phyloP scores from a whole-genome alignment of 1,140 invertebrate genomes.

The Hesperophylax magnus region DNA sequence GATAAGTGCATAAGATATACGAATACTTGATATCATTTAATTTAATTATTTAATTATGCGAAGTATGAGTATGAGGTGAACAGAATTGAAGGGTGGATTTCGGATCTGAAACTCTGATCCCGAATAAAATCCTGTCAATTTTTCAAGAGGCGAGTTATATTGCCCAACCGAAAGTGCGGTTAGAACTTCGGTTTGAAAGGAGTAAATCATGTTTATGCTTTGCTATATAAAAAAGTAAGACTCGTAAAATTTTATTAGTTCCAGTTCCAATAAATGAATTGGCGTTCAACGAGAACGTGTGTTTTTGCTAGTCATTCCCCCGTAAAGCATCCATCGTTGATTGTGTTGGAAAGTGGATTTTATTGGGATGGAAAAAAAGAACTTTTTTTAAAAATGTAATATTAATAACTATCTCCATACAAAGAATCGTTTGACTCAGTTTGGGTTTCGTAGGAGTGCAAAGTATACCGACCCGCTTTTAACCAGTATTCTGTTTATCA shows the following conservation, averaged over 20 bases:
- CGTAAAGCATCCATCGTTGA: too few relatives aligned
- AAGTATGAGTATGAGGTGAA: too few relatives aligned
- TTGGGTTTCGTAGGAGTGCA: not conserved
- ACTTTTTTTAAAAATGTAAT: too few relatives aligned
- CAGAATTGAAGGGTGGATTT: too few relatives aligned
- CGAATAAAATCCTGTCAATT: constrained; percentile 1
- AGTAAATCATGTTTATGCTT: constrained; percentile 10
- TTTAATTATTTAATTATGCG: too few relatives aligned
- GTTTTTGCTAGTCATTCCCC: too few relatives aligned
- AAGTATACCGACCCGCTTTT: not conserved
- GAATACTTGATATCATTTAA: too few relatives aligned
- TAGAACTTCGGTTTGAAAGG: not conserved
- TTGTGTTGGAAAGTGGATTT: too few relatives aligned
- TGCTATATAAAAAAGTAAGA: not conserved
- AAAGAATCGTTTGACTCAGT: not conserved
- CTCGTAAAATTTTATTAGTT: constrained; percentile 6
- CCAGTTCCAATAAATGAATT: not conserved
- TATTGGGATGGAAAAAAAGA: too few relatives aligned
- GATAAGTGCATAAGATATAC: too few relatives aligned
- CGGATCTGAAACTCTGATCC: not conserved
- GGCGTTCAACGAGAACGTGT: not conserved
- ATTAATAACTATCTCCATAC: too few relatives aligned
- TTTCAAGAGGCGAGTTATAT: constrained; percentile 6
- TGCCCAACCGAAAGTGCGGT: not conserved
- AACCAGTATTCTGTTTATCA: too few relatives aligned